phyloP scores from a whole-genome alignment of 2,888 invertebrate species.

The Agonopterix alstromeriana region DNA sequence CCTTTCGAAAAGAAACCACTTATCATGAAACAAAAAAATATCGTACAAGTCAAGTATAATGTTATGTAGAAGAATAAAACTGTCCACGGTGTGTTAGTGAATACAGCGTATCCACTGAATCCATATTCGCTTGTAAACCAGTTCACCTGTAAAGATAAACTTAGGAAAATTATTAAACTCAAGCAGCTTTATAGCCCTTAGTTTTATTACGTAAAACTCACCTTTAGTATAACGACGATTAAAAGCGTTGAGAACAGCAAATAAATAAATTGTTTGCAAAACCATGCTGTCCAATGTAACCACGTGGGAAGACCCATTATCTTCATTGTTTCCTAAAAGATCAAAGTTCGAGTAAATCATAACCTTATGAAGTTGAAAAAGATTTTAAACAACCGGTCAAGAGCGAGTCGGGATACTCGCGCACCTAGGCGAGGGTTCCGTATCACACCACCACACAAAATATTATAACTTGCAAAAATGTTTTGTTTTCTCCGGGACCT shows the following conservation, averaged over 20 bases:
- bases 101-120: slow-evolving; percentile 76
- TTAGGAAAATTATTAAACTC: neutral
- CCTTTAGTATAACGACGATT: slow-evolving; percentile 78
- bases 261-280: slow-evolving; percentile 84
- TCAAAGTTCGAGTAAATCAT: neutral
- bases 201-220: slow-evolving; percentile 17
- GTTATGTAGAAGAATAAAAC: slow-evolving; percentile 83
- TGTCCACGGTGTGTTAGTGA: slow-evolving; percentile 81
- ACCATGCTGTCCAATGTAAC: slow-evolving; percentile 93
- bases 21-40: slow-evolving; percentile 87
- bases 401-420: too few species aligned
- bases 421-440: too few species aligned
- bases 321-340: slow-evolving; percentile 89
- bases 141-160: slow-evolving; percentile 49
- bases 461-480: too few species aligned
- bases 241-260: slow-evolving; percentile 77
- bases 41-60: slow-evolving; percentile 82
- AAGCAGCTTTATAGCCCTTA: neutral
- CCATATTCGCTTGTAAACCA: slow-evolving; percentile 70
- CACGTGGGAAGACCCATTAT: slow-evolving; percentile 92
- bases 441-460: too few species aligned
- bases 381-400: too few species aligned
- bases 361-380: too few species aligned
- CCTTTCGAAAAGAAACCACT: slow-evolving; percentile 89
- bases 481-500: too few species aligned